Conservation (phyloP, 2,113 vertebrate species). For the Hemiprocne comata region DNA sequence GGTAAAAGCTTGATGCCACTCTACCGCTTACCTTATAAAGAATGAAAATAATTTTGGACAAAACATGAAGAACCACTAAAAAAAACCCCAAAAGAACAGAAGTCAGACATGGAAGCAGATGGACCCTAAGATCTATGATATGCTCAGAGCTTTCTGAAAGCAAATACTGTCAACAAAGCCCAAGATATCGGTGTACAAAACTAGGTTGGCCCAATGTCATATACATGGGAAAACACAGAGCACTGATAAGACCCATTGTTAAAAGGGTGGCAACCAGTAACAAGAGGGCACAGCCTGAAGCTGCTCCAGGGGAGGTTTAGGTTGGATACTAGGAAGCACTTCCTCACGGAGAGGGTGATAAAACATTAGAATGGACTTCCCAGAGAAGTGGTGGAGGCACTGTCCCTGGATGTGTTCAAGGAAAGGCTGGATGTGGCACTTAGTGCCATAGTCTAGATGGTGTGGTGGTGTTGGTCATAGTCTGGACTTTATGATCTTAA, state of each 20-base stretch:
- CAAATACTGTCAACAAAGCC: not conserved
- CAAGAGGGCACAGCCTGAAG: too few species aligned
- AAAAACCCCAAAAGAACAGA: not conserved
- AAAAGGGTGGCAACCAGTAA: not conserved
- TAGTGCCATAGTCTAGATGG: too few species aligned
- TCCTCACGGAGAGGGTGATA: too few species aligned
- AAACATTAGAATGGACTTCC: too few species aligned
- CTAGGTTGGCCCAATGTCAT: not conserved
- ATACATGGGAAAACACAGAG: not conserved
- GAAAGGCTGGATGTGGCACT: too few species aligned
- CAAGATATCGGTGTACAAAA: not conserved
- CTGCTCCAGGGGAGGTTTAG: too few species aligned
- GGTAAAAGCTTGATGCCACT: not conserved
- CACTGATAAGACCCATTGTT: not conserved
- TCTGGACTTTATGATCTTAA: too few species aligned
- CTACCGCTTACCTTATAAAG: not conserved
- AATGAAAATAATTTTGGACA: not conserved
- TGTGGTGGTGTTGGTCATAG: too few species aligned
- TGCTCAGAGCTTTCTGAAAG: not conserved
- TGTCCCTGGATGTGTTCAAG: too few species aligned
- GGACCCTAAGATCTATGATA: not conserved
- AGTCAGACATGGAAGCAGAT: not conserved
- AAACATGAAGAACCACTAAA: not conserved
- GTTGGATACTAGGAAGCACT: too few species aligned
- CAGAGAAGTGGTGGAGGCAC: too few species aligned